Evolutionary conservation across 2,797 vertebrate genomes (phyloP), one percentile per base, ranked within the genome.

Genomic region (Manis javanica): DNA sequence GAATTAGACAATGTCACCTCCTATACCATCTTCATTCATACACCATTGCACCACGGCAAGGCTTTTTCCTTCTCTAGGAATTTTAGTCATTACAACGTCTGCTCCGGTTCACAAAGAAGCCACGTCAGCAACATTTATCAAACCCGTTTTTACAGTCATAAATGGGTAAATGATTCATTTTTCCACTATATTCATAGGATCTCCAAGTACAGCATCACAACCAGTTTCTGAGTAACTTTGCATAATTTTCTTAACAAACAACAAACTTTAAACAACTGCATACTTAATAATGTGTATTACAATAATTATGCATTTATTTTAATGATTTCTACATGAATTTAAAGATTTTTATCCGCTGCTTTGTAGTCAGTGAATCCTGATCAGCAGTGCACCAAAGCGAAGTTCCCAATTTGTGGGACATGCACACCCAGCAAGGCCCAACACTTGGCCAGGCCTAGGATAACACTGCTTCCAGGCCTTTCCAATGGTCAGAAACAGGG

Each of bases 231-330:
- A 19, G 0, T 98, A 82, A 6, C 98, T 99, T 98, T 99, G 99
- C 97, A 99, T 97, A 98, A 99, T 99, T 98, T 99, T 99, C 98
- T 99, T 99, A 95, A 99, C 99, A 92, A 99, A 99, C 39, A 99
- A 98, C 0, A 99, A 99, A 10, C 99, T 99, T 97, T 99, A 99
- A 9, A 99, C 99, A 0, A 99, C 99, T 0, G 99, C 99, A 1
- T 99, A 99, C 98, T 99, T 99, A 6, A 99, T 99, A 18, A 99
- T 99, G 26, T 99, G 99, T 99, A 99, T 99, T 71, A 99, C 99
- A 16, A 99, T 99, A 96, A 99, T 99, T 87, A 99, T 99, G 63
- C 99, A 98, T 0, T 99, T 98, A 98, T 98, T 68, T 98, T 99
- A 97, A 99, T 99, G 95, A 99, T 99, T 75, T 99, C 99, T 95